phyloP scores from a whole-genome alignment of 2,797 vertebrate species.

The Propithecus perrieri region DNA sequence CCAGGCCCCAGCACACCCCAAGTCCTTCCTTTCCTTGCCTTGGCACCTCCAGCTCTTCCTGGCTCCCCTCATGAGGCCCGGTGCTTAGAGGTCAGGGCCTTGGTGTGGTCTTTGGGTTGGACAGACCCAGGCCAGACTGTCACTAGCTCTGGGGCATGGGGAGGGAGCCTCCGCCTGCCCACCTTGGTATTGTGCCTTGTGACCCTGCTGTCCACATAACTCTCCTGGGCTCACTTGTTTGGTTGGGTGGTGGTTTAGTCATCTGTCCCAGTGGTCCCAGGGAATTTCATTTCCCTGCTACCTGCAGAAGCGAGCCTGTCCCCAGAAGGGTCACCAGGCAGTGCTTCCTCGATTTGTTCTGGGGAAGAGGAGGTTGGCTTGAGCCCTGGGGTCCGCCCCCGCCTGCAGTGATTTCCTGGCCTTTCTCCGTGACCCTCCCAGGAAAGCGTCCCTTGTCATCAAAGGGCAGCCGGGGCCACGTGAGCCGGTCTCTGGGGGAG shows the following conservation, averaged over 20 bases:
- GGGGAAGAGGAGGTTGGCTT: background rate
- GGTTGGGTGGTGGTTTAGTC: background rate
- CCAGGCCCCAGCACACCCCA: background rate
- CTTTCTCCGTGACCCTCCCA: background rate
- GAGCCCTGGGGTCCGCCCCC: background rate
- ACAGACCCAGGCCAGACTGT: background rate
- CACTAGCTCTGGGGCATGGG: background rate
- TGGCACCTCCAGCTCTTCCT: background rate
- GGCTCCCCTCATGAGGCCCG: accelerated
- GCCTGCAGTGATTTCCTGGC: background rate
- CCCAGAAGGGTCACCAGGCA: background rate
- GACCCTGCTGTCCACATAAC: background rate
- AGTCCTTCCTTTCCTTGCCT: background rate
- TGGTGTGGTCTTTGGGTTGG: background rate
- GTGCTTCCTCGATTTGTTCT: background rate
- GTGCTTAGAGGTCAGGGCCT: background rate
- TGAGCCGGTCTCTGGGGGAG: background rate
- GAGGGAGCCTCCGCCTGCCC: background rate
- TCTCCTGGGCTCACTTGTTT: background rate
- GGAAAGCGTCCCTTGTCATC: background rate
- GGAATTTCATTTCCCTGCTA: background rate
- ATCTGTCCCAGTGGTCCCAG: background rate
- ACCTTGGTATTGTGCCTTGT: accelerated
- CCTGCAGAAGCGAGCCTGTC: background rate
- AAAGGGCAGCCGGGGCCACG: background rate